phyloP scores from a whole-genome alignment of 2,888 invertebrate genomes.

The Ariolimax columbianus region DNA sequence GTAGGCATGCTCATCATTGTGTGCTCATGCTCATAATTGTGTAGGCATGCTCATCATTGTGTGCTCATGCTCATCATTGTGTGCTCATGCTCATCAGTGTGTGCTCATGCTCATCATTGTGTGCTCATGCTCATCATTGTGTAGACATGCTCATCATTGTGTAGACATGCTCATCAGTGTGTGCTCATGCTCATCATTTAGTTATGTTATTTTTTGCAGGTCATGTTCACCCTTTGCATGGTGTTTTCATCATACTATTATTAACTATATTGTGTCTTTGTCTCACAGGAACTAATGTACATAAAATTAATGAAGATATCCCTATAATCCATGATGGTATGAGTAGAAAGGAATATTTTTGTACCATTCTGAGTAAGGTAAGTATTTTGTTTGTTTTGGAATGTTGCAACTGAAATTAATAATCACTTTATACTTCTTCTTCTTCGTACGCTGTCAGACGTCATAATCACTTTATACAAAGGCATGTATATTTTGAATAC shows the following conservation, averaged over 20 bases:
- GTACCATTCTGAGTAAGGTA: constrained; percentile 52
- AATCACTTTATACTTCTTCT: too few relatives aligned
- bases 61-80: background rate
- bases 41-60: background rate
- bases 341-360: constrained; percentile 42
- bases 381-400: background rate
- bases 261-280: background rate
- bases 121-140: background rate
- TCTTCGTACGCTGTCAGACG: too few relatives aligned
- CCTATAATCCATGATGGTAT: constrained; percentile 23
- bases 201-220: background rate
- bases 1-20: background rate
- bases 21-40: background rate
- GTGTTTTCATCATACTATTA: background rate
- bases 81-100: background rate
- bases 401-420: background rate
- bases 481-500: too few relatives aligned
- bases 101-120: background rate
- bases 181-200: background rate
- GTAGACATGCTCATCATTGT: background rate
- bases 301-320: constrained; percentile 45
- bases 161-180: background rate
- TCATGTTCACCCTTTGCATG: background rate
- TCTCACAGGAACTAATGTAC: constrained; percentile 19
- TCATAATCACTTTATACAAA: too few relatives aligned